Percentiles rank a stretch among this genome's conserved stretches.
Conservation (phyloP, 1,140 invertebrate genomes). For the Polypedilum vanderplanki region DNA sequence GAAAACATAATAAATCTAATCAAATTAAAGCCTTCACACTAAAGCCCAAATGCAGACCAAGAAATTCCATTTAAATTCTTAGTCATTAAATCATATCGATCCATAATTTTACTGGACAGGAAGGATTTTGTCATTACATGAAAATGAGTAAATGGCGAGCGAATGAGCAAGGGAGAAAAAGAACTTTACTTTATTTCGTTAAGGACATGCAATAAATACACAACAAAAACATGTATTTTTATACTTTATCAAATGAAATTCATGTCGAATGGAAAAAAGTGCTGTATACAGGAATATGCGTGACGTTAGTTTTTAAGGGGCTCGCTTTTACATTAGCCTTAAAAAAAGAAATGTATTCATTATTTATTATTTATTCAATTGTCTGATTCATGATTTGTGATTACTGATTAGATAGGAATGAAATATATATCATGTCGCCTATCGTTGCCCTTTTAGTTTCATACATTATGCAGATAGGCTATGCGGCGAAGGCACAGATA, state of each 20-base stretch:
- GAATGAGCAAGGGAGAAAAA: not conserved
- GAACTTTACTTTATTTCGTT: not conserved
- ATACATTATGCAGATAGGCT: not conserved
- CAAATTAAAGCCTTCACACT: too few species aligned
- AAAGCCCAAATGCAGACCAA: too few species aligned
- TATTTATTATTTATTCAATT: constrained; percentile 28
- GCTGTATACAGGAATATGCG: constrained; percentile 2
- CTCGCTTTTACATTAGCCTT: not conserved
- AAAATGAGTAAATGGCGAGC: not conserved
- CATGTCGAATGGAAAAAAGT: too few species aligned
- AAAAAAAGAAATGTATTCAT: constrained; percentile 24
- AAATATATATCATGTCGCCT: constrained; percentile 26
- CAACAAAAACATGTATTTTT: too few species aligned
- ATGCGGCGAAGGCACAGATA: not conserved
- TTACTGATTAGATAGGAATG: constrained; percentile 23
- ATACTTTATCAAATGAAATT: too few species aligned
- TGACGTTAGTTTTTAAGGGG: constrained; percentile 6
- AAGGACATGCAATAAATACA: constrained; percentile 1
- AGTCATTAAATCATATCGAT: too few species aligned
- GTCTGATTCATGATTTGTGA: constrained; percentile 26
- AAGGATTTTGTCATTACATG: not conserved
- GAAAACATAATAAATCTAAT: too few species aligned
- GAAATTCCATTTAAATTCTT: too few species aligned
- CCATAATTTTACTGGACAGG: not conserved
- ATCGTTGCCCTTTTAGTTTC: not conserved